Percentiles rank a stretch among this genome's conserved stretches.
Conservation (phyloP, 2,113 vertebrate species). For the Eubucco bourcierii region DNA sequence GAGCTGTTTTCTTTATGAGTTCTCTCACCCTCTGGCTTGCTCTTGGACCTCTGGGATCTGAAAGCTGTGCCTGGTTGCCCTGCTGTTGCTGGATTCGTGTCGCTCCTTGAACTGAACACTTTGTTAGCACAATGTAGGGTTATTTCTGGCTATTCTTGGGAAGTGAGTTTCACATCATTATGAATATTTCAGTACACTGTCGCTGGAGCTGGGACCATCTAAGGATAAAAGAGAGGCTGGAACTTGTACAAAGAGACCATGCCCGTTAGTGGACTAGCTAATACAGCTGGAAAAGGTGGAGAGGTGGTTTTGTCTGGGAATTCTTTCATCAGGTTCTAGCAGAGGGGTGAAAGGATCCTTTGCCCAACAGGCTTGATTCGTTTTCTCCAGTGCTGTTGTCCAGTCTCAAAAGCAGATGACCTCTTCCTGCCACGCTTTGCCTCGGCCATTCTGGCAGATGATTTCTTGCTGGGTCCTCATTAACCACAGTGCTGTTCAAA, state of each 20-base stretch:
- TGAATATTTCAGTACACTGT: background rate
- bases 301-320: background rate
- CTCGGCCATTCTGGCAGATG: background rate
- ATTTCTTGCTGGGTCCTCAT: background rate
- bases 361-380: background rate
- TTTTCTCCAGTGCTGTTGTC: background rate
- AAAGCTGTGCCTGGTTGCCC: background rate
- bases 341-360: background rate
- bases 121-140: background rate
- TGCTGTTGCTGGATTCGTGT: background rate
- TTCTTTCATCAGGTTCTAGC: background rate
- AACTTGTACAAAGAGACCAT: background rate
- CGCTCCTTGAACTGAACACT: slow-evolving; percentile 7
- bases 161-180: background rate
- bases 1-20: background rate
- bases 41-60: background rate
- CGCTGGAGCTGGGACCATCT: background rate
- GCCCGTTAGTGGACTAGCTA: background rate
- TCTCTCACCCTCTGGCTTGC: slow-evolving; percentile 17
- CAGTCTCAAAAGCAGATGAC: background rate
- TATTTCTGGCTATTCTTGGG: background rate
- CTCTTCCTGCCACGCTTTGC: background rate
- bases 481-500: background rate
- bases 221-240: background rate
- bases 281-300: background rate